Conservation (phyloP, 2,888 invertebrate genomes). For the Platerodrilus igneus region DNA sequence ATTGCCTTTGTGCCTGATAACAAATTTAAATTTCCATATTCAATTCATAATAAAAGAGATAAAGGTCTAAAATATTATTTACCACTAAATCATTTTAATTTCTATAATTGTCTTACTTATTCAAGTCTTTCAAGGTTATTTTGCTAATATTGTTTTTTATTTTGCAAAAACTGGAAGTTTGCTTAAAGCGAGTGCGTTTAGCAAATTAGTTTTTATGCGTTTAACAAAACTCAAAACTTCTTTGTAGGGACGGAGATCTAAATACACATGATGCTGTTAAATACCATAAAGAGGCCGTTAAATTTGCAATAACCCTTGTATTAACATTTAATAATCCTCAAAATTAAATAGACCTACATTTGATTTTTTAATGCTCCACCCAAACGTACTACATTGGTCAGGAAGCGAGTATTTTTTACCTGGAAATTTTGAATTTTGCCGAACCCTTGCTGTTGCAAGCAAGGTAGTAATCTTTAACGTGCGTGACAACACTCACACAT, state of each 20-base stretch:
- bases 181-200: constrained; percentile 16
- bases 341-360: no score
- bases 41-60: constrained; percentile 15
- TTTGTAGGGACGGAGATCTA: constrained; percentile 24
- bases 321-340: no score
- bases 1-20: constrained; percentile 15
- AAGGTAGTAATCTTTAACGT: no score
- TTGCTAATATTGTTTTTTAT: constrained; percentile 24
- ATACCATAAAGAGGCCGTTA: constrained; percentile 22
- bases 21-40: constrained; percentile 19
- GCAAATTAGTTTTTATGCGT: constrained; percentile 23
- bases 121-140: constrained; percentile 19
- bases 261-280: constrained; percentile 13
- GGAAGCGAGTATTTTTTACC: no score
- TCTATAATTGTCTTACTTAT: constrained; percentile 18
- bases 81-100: constrained; percentile 16
- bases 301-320: constrained; percentile 1
- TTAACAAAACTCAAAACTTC: constrained; percentile 23
- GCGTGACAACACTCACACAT: no score
- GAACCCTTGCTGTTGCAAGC: no score
- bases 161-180: constrained; percentile 21
- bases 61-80: constrained; percentile 14
- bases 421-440: no score
- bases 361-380: no score
- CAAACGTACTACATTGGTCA: no score